phyloP scores from a whole-genome alignment of 2,113 vertebrate species.

The Calyptomena viridis region DNA sequence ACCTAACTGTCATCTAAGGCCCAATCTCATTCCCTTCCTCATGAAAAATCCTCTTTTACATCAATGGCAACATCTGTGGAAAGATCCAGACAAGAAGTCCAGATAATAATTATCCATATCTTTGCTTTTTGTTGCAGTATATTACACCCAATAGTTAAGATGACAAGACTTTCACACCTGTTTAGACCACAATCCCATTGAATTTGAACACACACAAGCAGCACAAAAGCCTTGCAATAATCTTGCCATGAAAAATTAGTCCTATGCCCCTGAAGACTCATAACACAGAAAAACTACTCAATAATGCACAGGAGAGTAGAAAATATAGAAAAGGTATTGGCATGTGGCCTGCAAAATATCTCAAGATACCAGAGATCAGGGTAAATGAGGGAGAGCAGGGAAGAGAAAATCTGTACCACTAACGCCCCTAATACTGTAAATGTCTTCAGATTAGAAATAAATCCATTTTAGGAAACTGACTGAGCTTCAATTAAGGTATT shows the following conservation, averaged over 20 bases:
- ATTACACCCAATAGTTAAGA: background rate
- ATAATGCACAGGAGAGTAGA: background rate
- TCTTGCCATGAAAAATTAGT: background rate
- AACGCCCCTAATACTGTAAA: background rate
- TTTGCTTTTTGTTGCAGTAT: background rate
- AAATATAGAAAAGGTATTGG: background rate
- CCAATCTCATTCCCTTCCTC: background rate
- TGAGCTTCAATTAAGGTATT: background rate
- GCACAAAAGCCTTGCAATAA: background rate
- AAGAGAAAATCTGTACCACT: background rate
- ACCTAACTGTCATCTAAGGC: background rate
- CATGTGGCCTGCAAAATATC: background rate
- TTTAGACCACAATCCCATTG: background rate
- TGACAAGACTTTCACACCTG: background rate
- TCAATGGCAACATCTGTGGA: background rate
- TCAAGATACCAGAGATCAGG: background rate
- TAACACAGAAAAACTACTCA: background rate
- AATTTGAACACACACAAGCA: background rate
- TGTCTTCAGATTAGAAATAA: background rate
- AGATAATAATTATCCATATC: background rate
- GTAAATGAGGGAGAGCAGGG: background rate
- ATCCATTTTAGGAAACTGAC: background rate
- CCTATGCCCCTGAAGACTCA: rapidly evolving
- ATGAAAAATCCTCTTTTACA: background rate
- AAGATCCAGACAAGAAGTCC: background rate